A percentile compares a stretch with the other conserved stretches of the same genome.
Conservation (phyloP, 2,797 vertebrate species). For the Pogonophryne albipinna region DNA sequence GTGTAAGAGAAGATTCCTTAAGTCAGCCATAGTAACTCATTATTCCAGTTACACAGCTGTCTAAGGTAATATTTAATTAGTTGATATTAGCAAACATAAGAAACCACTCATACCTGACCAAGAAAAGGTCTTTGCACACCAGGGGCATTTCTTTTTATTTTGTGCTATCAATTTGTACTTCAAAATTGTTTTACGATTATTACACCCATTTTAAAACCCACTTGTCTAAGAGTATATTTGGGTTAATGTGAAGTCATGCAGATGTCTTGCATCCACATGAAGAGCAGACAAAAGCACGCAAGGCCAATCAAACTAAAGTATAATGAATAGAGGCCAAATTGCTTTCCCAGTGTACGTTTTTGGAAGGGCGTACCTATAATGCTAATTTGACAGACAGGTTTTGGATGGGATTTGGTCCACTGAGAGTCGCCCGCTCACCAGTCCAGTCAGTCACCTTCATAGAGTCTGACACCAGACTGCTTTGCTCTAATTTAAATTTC, state of each 20-base stretch:
- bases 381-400: conserved; percentile 68
- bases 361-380: conserved; percentile 57
- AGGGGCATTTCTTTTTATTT: too few species aligned
- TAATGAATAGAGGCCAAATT: conserved; percentile 60
- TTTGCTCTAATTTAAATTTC: conserved; percentile 78
- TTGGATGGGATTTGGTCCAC: conserved; percentile 73
- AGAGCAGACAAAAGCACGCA: conserved; percentile 32
- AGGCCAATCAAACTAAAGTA: conserved; percentile 41
- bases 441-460: conserved; percentile 80
- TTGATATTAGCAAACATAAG: too few species aligned
- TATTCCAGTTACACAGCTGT: too few species aligned
- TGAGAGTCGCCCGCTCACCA: conserved; percentile 61
- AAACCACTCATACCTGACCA: too few species aligned
- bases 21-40: too few species aligned
- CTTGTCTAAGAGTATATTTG: neutral
- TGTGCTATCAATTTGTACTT: too few species aligned
- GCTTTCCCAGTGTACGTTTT: conserved; percentile 40
- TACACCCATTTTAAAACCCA: neutral
- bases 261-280: conserved; percentile 16
- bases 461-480: conserved; percentile 76
- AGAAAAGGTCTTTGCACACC: too few species aligned
- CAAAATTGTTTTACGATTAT: too few species aligned
- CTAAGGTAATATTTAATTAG: too few species aligned
- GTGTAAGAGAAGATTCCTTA: too few species aligned
- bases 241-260: conserved; percentile 30